phyloP scores from a whole-genome alignment of 1,140 invertebrate genomes.

The Pollicipes pollicipes region DNA sequence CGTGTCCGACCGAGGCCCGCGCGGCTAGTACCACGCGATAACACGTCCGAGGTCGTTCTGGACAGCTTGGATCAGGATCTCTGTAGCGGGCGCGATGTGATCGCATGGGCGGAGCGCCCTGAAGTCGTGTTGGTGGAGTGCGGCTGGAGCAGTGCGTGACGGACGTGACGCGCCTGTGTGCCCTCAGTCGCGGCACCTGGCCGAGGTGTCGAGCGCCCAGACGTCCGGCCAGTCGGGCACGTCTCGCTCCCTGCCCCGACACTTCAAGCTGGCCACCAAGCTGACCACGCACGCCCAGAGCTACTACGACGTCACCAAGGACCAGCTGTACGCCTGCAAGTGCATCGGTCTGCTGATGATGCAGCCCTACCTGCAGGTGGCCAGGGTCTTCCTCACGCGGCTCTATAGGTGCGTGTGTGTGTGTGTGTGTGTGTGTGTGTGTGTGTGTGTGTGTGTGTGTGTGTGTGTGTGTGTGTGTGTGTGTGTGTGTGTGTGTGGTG shows the following conservation, averaged over 20 bases:
- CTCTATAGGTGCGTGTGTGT: slow-evolving; percentile 50
- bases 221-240: slow-evolving; percentile 19
- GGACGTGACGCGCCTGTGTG: too few species aligned
- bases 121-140: too few species aligned
- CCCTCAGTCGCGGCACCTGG: slow-evolving; percentile 66
- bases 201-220: slow-evolving; percentile 59
- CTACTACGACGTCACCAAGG: slow-evolving; percentile 77
- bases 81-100: too few species aligned
- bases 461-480: neutral
- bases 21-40: too few species aligned
- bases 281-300: slow-evolving; percentile 50
- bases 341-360: slow-evolving; percentile 81
- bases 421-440: neutral
- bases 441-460: neutral
- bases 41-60: too few species aligned
- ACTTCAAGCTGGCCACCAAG: slow-evolving; percentile 66
- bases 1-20: too few species aligned
- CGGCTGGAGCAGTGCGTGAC: too few species aligned
- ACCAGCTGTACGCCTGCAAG: slow-evolving; percentile 68
- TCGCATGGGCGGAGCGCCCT: too few species aligned
- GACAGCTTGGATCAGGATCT: too few species aligned
- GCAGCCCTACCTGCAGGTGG: slow-evolving; percentile 69
- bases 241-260: slow-evolving; percentile 58
- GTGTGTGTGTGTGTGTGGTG: too few species aligned
- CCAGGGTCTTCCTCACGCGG: slow-evolving; percentile 65